A percentile compares a stretch with the other conserved stretches of the same genome.
Conservation (phyloP, 2,888 invertebrate species). For the Thysanoteuthis rhombus region DNA sequence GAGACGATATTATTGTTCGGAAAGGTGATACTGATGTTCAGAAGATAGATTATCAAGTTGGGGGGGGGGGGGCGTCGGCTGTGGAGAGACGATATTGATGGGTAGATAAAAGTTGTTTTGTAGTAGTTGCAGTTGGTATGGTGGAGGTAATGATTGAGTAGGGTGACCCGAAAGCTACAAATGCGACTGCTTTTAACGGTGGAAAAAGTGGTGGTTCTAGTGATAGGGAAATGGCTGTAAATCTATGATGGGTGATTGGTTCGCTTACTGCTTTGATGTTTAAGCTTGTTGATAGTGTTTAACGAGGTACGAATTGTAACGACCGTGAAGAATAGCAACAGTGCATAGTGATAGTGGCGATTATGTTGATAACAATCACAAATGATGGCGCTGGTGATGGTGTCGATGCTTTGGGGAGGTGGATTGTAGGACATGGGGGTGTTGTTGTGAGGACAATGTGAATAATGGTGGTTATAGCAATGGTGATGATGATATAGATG, state of each 20-base stretch:
- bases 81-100: too few relatives aligned
- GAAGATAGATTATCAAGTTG: neutral
- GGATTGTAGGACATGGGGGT: neutral
- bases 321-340: neutral
- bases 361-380: too few relatives aligned
- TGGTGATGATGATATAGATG: neutral
- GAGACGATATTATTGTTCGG: neutral
- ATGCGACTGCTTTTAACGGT: neutral
- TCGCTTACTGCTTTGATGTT: neutral
- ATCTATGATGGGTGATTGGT: neutral
- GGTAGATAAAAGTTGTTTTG: too few relatives aligned
- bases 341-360: neutral
- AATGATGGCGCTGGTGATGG: neutral
- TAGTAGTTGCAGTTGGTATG: too few relatives aligned
- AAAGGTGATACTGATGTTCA: neutral
- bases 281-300: neutral
- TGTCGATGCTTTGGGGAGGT: neutral
- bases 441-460: neutral
- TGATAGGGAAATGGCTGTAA: neutral
- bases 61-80: neutral
- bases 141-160: too few relatives aligned
- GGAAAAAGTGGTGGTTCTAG: neutral
- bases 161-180: neutral
- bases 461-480: neutral
- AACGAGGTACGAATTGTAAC: neutral